Base-by-base conservation (phyloP, 2,113 vertebrate genomes). In the Seriola aureovittata region DNA sequence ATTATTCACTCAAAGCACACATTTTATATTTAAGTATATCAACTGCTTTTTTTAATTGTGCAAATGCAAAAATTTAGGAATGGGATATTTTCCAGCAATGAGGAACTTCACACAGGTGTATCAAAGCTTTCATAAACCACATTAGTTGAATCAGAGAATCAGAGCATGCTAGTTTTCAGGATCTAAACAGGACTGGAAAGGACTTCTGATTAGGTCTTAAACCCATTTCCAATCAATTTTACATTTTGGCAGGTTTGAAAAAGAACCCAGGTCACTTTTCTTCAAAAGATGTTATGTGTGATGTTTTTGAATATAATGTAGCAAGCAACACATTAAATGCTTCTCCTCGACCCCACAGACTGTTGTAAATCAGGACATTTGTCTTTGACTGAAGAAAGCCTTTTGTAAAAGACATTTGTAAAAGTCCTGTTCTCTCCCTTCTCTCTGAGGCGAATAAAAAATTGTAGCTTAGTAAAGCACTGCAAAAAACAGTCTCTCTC, bases 181-280 rank as follows among this genome's bases (percentile, higher is more conserved):
- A 1, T 72, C 4, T 70, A 29, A 57, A 46, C 12, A 34, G 50
- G 0, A 10, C 19, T 73, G 66, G 44, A 11, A 23, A 40, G 23
- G 14, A 75, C 48, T 79, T 34, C 54, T 65, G 38, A 60, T 68
- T 34, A 69, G 64, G 52, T 19, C 14, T 16, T 19, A 32, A 69
- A 13, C 7, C 29, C 11, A 3, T 50, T 32, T 67, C 3, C 65
- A 50, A 60, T 59, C 32, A 80, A 12, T 42, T 67, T 14, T 19
- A 48, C 12, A 64, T 68, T 57, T 75, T 75, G 6, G 54, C 32
- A 46, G 1, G 7, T 80, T 46, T 81, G 17, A 68, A 85, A 54
- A 60, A 52, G 9, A 48, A 12, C 21, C 8, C 2, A 29, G 10
- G 48, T 65, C 23, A 19, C 48, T 50, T 77, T 67, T 34, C 36